These are phyloP conservation scores for Parelbella ahira DNA, from an alignment of 2,888 invertebrate genomes.

Conservation along the genomic window DNA sequence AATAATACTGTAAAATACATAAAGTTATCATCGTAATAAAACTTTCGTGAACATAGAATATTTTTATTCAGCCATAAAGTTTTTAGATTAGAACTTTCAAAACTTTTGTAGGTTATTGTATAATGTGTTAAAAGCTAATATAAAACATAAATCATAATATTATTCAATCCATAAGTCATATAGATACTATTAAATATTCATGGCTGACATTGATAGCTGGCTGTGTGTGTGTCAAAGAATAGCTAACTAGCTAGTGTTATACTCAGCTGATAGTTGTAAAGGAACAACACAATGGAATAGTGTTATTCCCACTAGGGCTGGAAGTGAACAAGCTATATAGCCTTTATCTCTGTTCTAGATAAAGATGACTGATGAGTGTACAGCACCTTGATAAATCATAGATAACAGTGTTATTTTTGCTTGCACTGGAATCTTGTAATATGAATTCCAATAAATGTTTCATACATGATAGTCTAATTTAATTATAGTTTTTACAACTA, in stretches of 20 bases:
- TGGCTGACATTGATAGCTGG: slow-evolving; percentile 35
- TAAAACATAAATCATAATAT: too few relatives aligned
- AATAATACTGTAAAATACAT: too few relatives aligned
- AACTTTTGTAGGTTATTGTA: too few relatives aligned
- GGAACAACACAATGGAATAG: slow-evolving; percentile 25
- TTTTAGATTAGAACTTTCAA: too few relatives aligned
- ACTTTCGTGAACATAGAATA: too few relatives aligned
- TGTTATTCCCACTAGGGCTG: slow-evolving; percentile 29
- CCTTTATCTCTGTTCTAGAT: slow-evolving; percentile 55
- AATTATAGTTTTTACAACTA: too few relatives aligned
- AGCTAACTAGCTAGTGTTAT: slow-evolving; percentile 9
- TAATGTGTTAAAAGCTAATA: too few relatives aligned
- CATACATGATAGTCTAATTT: too few relatives aligned
- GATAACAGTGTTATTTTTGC: slow-evolving; percentile 37
- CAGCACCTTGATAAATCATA: slow-evolving; percentile 45
- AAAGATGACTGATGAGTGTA: slow-evolving; percentile 57
- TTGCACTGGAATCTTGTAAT: slow-evolving; percentile 18
- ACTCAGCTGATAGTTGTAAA: slow-evolving; percentile 27
- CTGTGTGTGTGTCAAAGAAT: slow-evolving; percentile 22
- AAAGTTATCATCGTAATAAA: too few relatives aligned
- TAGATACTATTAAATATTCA: slow-evolving; percentile 31
- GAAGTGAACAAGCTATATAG: slow-evolving; percentile 30
- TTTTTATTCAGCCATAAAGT: too few relatives aligned
- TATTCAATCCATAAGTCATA: background rate
- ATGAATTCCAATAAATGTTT: background rate